Conservation (phyloP, 2,888 invertebrate genomes). For the Drosophila gaucha region DNA sequence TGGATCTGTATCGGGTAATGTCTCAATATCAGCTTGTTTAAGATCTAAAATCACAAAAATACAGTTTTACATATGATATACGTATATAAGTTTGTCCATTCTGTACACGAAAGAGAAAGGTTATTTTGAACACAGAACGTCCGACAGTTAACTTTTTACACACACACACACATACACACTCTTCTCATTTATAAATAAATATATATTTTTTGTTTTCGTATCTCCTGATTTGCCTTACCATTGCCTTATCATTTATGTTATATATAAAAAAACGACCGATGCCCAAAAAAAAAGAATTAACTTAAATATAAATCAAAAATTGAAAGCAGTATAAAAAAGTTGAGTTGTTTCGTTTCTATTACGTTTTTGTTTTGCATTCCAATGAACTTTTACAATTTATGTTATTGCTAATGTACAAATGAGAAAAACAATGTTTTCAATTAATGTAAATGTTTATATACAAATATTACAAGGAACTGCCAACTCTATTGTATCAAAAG, state of each 20-base stretch:
- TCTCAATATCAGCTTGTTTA: conserved; percentile 55
- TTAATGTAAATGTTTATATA: conserved; percentile 59
- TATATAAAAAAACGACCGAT: conserved; percentile 3
- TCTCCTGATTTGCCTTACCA: conserved; percentile 45
- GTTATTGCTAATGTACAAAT: conserved; percentile 59
- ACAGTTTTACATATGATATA: conserved; percentile 27
- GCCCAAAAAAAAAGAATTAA: conserved; percentile 3
- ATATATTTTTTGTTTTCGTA: not conserved
- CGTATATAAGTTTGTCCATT: conserved; percentile 34
- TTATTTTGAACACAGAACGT: conserved; percentile 60
- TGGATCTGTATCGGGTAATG: conserved; percentile 88
- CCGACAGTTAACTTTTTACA: conserved; percentile 23
- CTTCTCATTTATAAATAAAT: conserved; percentile 18
- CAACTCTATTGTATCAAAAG: conserved; percentile 48
- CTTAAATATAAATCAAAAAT: conserved; percentile 7
- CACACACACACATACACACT: conserved; percentile 11
- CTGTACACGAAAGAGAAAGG: conserved; percentile 54
- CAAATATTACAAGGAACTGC: conserved; percentile 56
- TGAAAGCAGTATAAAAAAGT: conserved; percentile 7
- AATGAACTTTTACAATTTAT: too few species aligned
- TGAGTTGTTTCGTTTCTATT: not conserved
- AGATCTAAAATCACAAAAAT: conserved; percentile 19
- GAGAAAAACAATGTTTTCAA: conserved; percentile 37
- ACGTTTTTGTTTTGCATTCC: conserved; percentile 47
- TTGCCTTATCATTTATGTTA: conserved; percentile 31